Evolutionary conservation across 2,888 invertebrate species (phyloP).

Genomic region (Chymomyza caudatula): DNA sequence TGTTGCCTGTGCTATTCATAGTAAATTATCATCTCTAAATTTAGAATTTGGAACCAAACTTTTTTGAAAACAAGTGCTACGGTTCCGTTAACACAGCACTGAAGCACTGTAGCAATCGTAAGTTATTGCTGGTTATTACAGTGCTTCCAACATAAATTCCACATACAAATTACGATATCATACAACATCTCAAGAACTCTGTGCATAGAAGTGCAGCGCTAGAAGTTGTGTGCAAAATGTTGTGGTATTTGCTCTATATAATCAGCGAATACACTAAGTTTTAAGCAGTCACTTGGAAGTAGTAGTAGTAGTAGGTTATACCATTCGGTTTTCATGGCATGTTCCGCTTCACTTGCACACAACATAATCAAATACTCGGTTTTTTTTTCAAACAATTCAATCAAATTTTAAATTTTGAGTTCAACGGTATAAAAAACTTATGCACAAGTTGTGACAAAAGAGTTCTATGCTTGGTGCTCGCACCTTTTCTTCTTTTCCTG

Average conservation of each 20-base stretch:
- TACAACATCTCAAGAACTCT: no score
- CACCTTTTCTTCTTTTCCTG: constrained; percentile 77
- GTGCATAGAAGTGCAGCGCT: not conserved
- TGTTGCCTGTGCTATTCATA: no score
- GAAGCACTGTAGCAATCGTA: no score
- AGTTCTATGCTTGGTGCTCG: constrained; percentile 20
- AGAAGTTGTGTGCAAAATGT: not conserved
- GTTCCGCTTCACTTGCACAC: constrained; percentile 60
- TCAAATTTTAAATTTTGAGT: not conserved
- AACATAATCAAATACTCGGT: constrained; percentile 39
- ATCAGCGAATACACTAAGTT: not conserved
- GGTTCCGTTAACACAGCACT: no score
- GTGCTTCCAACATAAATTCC: no score
- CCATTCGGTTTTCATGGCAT: constrained; percentile 60
- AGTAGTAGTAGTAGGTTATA: constrained; percentile 39
- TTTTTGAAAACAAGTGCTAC: no score
- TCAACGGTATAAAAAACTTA: not conserved
- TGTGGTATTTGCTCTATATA: no score
- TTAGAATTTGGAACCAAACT: no score
- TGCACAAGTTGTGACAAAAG: not conserved
- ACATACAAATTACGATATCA: no score
- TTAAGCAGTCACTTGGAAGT: not conserved
- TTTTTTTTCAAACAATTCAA: constrained; percentile 2
- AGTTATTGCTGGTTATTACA: no score
- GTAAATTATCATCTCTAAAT: no score